Conservation (phyloP, 2,888 invertebrate genomes). For the Nephrotoma flavescens region DNA sequence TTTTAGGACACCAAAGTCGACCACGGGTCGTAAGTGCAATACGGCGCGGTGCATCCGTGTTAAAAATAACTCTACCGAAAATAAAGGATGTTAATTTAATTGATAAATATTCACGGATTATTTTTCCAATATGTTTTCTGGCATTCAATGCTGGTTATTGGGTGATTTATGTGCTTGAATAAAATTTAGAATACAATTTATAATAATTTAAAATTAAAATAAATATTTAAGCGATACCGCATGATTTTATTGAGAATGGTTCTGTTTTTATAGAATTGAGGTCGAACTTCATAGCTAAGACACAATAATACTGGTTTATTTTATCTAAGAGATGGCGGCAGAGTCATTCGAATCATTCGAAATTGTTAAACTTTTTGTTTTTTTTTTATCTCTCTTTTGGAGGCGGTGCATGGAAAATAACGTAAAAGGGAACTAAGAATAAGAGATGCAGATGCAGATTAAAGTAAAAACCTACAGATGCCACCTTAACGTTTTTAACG, state of each 20-base stretch:
- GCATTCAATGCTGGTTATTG: constrained; percentile 93
- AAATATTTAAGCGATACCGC: neutral
- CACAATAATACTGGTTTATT: no score
- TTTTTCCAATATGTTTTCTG: constrained; percentile 91
- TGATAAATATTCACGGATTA: constrained; percentile 90
- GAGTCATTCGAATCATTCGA: no score
- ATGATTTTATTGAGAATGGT: neutral
- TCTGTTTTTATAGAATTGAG: neutral
- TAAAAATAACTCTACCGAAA: constrained; percentile 84
- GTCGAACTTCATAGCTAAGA: no score
- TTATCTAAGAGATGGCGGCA: no score
- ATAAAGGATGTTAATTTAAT: constrained; percentile 96
- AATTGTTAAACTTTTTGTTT: no score
- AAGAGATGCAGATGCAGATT: no score
- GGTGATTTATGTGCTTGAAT: constrained; percentile 78
- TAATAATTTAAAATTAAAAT: neutral
- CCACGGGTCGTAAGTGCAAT: constrained; percentile 69
- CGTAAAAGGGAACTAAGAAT: no score
- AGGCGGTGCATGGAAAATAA: no score
- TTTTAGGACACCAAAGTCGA: constrained; percentile 30
- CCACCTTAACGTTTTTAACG: no score
- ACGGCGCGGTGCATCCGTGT: constrained; percentile 67
- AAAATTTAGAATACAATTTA: constrained; percentile 15
- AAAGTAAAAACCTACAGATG: no score
- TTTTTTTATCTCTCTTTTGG: no score